Base-by-base conservation (phyloP, 2,888 invertebrate species). In the Tenthredo notha region DNA sequence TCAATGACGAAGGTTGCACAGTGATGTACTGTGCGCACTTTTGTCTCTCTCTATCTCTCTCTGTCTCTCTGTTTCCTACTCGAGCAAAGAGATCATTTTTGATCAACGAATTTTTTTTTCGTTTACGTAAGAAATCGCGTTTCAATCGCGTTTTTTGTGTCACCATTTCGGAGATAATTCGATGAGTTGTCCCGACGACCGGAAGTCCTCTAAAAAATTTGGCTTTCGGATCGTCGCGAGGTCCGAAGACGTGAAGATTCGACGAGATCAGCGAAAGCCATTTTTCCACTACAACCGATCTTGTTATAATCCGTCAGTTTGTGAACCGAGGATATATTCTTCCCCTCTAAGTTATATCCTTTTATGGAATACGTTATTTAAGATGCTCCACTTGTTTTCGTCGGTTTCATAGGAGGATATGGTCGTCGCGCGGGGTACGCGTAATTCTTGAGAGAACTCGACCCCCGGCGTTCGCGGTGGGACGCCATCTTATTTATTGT, bases 401-500 rank as follows among this genome's bases (percentile, higher is more conserved):
- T 12, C 77, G 25, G 47, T 77, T 77, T 25, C 29, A 25, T 25
- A 12, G 29, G 25, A 29, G 77, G 50, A 40, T n/a, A 67, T 54
- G 82, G 85, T 85, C 84, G 75, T 83, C 77, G 84, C 85, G 87
- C 85, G 86, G 85, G 88, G 86, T 88, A 86, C 86, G 88, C 89
- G 89, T 89, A 88, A 89, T 89, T 89, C 87, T 87, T 87, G 87
- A 89, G 89, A 88, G 89, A 90, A 90, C 90, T 91, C 92, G 92
- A 92, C 92, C 93, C 93, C 93, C 91, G 92, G 90, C 89, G 92
- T 90, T 93, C 93, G 89, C 93, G 90, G 92, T 92, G 89, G 93
- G 93, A 92, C 89, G 92, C 93, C 93, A 93, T 93, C 92, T 93
- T 93, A 93, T 93, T 93, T 93, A 93, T 93, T 93, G 93, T 93